Conservation (phyloP, 1,140 invertebrate species). For the Branchinecta lindahli region DNA sequence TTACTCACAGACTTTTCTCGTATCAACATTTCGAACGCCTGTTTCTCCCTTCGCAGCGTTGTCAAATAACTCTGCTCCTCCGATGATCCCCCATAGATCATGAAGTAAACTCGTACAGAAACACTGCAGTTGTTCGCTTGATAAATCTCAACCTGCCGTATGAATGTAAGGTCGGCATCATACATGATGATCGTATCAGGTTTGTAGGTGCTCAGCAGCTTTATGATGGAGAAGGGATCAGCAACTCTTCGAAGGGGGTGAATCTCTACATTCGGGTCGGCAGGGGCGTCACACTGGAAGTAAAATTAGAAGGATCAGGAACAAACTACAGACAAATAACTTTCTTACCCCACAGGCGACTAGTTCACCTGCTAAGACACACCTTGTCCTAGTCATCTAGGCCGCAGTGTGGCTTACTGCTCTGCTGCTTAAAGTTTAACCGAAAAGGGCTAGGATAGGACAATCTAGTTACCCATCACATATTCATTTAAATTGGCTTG, state of each 20-base stretch:
- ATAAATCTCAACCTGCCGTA: constrained; percentile 73
- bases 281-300: too few species aligned
- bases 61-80: constrained; percentile 93
- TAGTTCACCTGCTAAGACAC: too few species aligned
- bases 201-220: constrained; percentile 45
- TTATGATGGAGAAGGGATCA: constrained; percentile 48
- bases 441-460: too few species aligned
- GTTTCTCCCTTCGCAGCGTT: constrained; percentile 71
- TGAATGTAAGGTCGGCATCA: constrained; percentile 66
- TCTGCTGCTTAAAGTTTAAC: too few species aligned
- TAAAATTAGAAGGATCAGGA: too few species aligned
- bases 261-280: constrained; percentile 37
- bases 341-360: too few species aligned
- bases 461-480: too few species aligned
- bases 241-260: constrained; percentile 56
- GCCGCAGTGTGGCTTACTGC: too few species aligned
- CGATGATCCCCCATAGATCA: constrained; percentile 73
- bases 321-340: too few species aligned
- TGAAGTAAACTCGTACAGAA: constrained; percentile 61
- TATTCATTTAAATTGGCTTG: too few species aligned
- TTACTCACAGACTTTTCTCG: constrained; percentile 65
- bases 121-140: constrained; percentile 42
- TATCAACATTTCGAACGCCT: constrained; percentile 83
- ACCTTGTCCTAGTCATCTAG: too few species aligned
- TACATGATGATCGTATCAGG: constrained; percentile 81